These are phyloP conservation scores for Nibea albiflora DNA, from an alignment of 2,113 vertebrate species.

Conservation along the genomic window DNA sequence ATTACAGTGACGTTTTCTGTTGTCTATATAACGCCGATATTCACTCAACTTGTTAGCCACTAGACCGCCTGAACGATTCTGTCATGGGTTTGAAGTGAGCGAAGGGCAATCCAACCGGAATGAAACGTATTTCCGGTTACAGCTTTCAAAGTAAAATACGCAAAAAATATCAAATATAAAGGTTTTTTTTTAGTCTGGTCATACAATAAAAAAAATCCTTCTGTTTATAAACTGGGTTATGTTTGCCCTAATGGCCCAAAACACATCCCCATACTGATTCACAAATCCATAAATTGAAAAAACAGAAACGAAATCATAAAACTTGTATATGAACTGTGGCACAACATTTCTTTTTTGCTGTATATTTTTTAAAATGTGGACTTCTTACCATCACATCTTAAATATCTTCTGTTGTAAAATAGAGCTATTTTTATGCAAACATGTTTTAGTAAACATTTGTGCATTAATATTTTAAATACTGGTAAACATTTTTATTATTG, in stretches of 20 bases:
- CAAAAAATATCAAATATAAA: neutral
- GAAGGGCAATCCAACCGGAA: fast-evolving
- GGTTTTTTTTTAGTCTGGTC: neutral
- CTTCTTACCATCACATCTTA: neutral
- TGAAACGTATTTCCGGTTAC: neutral
- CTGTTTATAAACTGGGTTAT: too few species aligned
- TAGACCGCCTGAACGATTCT: conserved; percentile 10
- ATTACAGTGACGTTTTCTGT: neutral
- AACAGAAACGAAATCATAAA: neutral
- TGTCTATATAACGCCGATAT: neutral
- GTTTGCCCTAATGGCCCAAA: neutral
- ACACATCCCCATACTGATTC: too few species aligned
- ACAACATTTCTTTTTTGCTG: neutral
- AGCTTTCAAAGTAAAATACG: conserved; percentile 44
- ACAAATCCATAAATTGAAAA: too few species aligned
- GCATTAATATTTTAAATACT: too few species aligned
- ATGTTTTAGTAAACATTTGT: too few species aligned
- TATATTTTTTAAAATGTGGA: neutral
- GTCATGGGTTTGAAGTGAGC: neutral
- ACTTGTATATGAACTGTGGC: neutral
- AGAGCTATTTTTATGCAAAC: too few species aligned
- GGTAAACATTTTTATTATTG: neutral
- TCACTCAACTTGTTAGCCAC: conserved; percentile 22
- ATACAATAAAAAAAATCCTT: neutral
- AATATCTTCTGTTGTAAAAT: neutral